These are phyloP conservation scores for Saccopteryx bilineata DNA, from an alignment of 2,113 vertebrate genomes.

Conservation along the genomic window DNA sequence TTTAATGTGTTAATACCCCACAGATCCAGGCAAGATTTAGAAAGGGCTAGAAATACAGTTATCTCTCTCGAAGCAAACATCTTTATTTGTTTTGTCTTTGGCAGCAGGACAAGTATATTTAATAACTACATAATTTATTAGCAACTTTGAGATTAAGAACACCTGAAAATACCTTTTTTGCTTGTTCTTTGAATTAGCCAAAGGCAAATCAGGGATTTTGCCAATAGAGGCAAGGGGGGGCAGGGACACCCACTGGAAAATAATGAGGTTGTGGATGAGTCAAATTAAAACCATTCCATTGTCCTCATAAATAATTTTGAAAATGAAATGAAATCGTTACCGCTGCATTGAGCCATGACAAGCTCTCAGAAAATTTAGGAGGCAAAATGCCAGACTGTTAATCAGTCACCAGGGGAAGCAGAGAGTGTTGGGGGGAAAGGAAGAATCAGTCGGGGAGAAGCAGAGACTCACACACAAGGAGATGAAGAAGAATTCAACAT, in stretches of 20 bases:
- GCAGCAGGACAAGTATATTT: constrained; percentile 71
- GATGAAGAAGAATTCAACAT: neutral
- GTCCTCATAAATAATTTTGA: constrained; percentile 74
- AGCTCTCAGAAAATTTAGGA: constrained; percentile 64
- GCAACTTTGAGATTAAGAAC: constrained; percentile 71
- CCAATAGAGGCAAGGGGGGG: constrained; percentile 62
- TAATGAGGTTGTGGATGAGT: constrained; percentile 71
- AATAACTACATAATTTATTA: constrained; percentile 76
- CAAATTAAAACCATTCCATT: constrained; percentile 80
- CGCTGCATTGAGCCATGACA: constrained; percentile 48
- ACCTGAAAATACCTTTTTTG: constrained; percentile 74
- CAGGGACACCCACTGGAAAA: constrained; percentile 46
- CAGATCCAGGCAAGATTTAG: constrained; percentile 67
- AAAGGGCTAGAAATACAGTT: constrained; percentile 53
- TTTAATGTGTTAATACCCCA: constrained; percentile 74
- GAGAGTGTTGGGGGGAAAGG: neutral
- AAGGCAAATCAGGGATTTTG: constrained; percentile 71
- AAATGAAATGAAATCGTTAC: constrained; percentile 79
- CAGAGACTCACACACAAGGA: neutral
- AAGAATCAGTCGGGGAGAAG: neutral
- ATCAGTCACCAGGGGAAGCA: constrained; percentile 55
- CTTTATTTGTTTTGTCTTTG: constrained; percentile 76
- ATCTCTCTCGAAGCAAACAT: constrained; percentile 63
- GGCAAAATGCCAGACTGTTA: constrained; percentile 55
- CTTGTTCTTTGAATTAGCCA: constrained; percentile 70